Conservation (phyloP, 2,888 invertebrate genomes). For the Caenorhabditis uteleia region DNA sequence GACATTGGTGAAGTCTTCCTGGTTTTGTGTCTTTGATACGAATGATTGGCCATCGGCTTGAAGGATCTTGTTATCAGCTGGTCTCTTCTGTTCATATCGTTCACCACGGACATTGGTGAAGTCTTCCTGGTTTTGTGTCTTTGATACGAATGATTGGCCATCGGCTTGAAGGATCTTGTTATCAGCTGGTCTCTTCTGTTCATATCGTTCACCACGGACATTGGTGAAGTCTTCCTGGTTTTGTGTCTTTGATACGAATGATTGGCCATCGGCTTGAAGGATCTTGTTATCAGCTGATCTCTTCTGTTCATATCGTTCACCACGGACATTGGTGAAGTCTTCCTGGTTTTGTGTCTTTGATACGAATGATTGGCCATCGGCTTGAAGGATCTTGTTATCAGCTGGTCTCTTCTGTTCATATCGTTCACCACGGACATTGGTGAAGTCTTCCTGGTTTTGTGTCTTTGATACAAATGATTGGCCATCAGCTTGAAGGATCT, state of each 20-base stretch:
- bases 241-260: neutral
- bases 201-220: constrained; percentile 1
- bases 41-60: neutral
- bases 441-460: constrained; percentile 6
- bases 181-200: neutral
- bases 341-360: constrained; percentile 6
- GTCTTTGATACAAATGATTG: neutral
- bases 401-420: neutral
- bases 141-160: neutral
- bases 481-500: constrained; percentile 1
- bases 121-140: constrained; percentile 7
- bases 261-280: neutral
- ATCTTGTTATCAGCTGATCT: neutral
- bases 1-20: constrained; percentile 2
- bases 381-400: constrained; percentile 1
- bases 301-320: neutral
- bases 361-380: constrained; percentile 1
- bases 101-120: constrained; percentile 3
- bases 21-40: constrained; percentile 1
- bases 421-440: neutral
- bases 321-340: constrained; percentile 2
- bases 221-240: constrained; percentile 4
- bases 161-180: neutral
- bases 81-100: neutral
- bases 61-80: neutral